phyloP scores from a whole-genome alignment of 2,888 invertebrate species.

The Trypoxylon attenuatum region DNA sequence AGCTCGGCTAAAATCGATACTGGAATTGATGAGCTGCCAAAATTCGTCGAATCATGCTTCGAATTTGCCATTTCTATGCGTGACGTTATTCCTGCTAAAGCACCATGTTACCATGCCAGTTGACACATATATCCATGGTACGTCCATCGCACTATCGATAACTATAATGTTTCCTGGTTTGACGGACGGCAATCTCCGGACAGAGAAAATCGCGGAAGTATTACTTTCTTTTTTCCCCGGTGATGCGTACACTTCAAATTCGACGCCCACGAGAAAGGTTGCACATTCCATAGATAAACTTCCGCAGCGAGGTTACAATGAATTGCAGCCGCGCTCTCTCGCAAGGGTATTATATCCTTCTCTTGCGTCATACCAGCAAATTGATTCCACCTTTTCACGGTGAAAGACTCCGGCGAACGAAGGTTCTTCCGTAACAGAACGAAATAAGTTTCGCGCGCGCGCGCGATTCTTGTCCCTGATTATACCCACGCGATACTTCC shows the following conservation, averaged over 20 bases:
- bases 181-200: too few relatives aligned
- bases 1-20: too few relatives aligned
- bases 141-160: too few relatives aligned
- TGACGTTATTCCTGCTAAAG: background rate
- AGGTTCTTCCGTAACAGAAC: constrained; percentile 48
- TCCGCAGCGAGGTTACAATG: constrained; percentile 37
- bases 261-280: constrained; percentile 18
- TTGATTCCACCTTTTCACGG: constrained; percentile 51
- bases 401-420: constrained; percentile 36
- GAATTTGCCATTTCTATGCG: background rate
- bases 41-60: background rate
- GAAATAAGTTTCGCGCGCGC: constrained; percentile 40
- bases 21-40: background rate
- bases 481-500: constrained; percentile 39
- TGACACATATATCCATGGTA: too few relatives aligned
- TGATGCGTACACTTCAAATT: constrained; percentile 14
- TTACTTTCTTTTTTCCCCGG: background rate
- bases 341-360: constrained; percentile 37
- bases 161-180: too few relatives aligned
- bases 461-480: constrained; percentile 41
- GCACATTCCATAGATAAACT: constrained; percentile 43
- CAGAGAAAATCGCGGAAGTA: constrained; percentile 7
- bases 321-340: constrained; percentile 30
- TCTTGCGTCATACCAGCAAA: constrained; percentile 49
- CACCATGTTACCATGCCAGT: background rate